phyloP scores from a whole-genome alignment of 1,140 invertebrate genomes.

The Solenopsis invicta region DNA sequence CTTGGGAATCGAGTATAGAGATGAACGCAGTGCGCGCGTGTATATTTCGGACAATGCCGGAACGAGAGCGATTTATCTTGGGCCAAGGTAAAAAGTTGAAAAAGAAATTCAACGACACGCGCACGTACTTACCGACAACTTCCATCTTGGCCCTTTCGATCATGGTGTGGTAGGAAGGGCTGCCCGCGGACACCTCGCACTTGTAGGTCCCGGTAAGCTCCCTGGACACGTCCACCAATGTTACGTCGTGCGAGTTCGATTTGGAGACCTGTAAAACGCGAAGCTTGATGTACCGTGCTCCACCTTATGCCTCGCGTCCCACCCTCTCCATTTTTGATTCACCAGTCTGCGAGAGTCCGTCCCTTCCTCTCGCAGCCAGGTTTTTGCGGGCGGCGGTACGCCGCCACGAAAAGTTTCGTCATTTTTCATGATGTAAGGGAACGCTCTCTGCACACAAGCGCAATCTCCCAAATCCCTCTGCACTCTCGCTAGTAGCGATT shows the following conservation, averaged over 20 bases:
- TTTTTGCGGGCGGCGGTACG: slow-evolving; percentile 6
- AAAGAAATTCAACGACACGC: slow-evolving; percentile 29
- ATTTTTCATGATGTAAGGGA: slow-evolving; percentile 23
- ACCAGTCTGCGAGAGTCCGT: not conserved
- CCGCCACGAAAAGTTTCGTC: slow-evolving; percentile 14
- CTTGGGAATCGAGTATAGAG: not conserved
- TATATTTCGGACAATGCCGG: slow-evolving; percentile 33
- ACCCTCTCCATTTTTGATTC: not conserved
- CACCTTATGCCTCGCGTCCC: not conserved
- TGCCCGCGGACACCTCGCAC: slow-evolving; percentile 92
- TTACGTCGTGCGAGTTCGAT: slow-evolving; percentile 88
- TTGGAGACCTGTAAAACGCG: slow-evolving; percentile 85
- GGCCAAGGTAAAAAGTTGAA: not conserved
- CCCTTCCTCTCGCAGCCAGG: not conserved
- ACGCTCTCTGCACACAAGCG: not conserved
- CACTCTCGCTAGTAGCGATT: not conserved
- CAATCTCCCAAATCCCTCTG: not conserved
- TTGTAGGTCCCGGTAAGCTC: slow-evolving; percentile 91
- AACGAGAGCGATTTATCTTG: slow-evolving; percentile 51
- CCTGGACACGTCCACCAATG: slow-evolving; percentile 87
- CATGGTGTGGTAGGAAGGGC: slow-evolving; percentile 91
- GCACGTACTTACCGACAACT: slow-evolving; percentile 90
- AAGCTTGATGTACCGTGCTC: slow-evolving; percentile 34
- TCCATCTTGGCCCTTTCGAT: slow-evolving; percentile 89
- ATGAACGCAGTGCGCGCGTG: slow-evolving; percentile 12